Evolutionary conservation across 2,888 invertebrate genomes (phyloP).

Genomic region (Harpalus rubripes): DNA sequence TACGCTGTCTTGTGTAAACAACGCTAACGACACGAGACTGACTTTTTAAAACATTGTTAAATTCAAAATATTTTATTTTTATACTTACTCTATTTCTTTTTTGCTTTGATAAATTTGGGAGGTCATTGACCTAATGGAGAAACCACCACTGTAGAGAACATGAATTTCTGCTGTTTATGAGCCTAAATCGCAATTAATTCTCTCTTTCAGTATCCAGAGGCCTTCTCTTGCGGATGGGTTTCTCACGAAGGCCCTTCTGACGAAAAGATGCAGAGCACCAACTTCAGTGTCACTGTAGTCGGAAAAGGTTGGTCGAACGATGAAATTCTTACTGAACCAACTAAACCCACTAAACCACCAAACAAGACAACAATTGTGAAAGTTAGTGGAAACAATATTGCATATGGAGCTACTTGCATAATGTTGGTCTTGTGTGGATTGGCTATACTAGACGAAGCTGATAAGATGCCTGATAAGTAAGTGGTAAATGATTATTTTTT

Average conservation of each 20-base stretch:
- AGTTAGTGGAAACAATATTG: conserved; percentile 86
- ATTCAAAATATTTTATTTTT: too few relatives aligned
- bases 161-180: too few relatives aligned
- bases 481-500: conserved; percentile 69
- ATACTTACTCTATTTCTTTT: too few relatives aligned
- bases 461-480: conserved; percentile 87
- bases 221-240: conserved; percentile 87
- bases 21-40: too few relatives aligned
- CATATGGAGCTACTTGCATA: conserved; percentile 90
- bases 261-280: conserved; percentile 80
- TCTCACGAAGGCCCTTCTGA: conserved; percentile 84
- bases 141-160: too few relatives aligned
- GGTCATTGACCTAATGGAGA: too few relatives aligned
- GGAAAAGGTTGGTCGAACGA: conserved; percentile 88
- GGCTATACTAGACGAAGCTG: conserved; percentile 86
- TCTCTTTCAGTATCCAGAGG: conserved; percentile 70
- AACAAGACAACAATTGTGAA: conserved; percentile 83
- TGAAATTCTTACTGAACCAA: conserved; percentile 79
- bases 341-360: conserved; percentile 78
- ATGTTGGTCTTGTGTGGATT: conserved; percentile 86
- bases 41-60: too few relatives aligned
- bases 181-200: too few relatives aligned
- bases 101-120: too few relatives aligned
- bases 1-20: too few relatives aligned
- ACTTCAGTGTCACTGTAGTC: conserved; percentile 85